Percentiles rank a stretch among this genome's conserved stretches.
Evolutionary conservation across 1,140 invertebrate genomes (phyloP).

Genomic region (Anthonomus grandis): DNA sequence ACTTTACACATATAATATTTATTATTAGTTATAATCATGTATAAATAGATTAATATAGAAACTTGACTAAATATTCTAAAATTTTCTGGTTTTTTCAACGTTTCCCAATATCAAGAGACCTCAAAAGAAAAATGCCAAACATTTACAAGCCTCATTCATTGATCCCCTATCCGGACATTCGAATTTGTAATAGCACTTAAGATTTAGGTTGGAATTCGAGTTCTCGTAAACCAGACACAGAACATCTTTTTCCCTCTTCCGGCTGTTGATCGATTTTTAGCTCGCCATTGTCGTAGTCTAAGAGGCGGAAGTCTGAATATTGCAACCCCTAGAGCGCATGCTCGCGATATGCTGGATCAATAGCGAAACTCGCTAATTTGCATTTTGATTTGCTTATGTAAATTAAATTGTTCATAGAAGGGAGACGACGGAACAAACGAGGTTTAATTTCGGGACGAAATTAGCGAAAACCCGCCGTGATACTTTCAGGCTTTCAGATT

Average conservation of each 20-base stretch:
- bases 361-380: slow-evolving; percentile 16
- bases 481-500: too few species aligned
- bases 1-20: too few species aligned
- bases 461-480: neutral
- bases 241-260: neutral
- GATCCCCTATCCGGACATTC: too few species aligned
- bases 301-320: slow-evolving; percentile 3
- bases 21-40: too few species aligned
- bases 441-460: slow-evolving; percentile 11
- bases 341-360: slow-evolving; percentile 4
- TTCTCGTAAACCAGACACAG: neutral
- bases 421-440: neutral
- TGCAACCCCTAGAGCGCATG: neutral
- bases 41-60: too few species aligned
- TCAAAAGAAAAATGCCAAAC: too few species aligned
- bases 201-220: too few species aligned
- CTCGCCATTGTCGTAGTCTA: slow-evolving; percentile 12
- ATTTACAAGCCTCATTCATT: too few species aligned
- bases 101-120: too few species aligned
- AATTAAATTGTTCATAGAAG: slow-evolving; percentile 18
- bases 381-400: slow-evolving; percentile 26
- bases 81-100: too few species aligned
- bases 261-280: slow-evolving; percentile 8
- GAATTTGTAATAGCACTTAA: too few species aligned
- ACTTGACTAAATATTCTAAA: too few species aligned